Conservation (phyloP, 2,797 vertebrate genomes). For the Petrocephalus schoutedeni region DNA sequence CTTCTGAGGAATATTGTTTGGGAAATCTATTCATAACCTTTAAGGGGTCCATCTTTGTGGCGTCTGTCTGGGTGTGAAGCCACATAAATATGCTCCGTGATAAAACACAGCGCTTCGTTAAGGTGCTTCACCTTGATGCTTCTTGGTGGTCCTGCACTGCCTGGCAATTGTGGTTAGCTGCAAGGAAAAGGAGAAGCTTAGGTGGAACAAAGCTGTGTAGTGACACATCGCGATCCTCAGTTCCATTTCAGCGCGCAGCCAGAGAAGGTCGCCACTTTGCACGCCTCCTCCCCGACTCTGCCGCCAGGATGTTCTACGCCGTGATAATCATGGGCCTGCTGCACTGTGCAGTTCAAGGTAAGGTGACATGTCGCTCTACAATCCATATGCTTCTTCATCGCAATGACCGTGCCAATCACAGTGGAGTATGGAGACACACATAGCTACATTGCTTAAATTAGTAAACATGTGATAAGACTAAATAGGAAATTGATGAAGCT, state of each 20-base stretch:
- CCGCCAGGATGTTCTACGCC: neutral
- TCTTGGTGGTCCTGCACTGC: neutral
- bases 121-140: neutral
- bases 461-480: neutral
- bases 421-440: neutral
- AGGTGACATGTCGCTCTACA: neutral
- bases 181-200: constrained; percentile 6
- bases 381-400: neutral
- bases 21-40: neutral
- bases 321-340: neutral
- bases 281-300: neutral
- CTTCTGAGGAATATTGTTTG: neutral
- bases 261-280: neutral
- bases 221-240: neutral
- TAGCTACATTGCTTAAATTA: neutral
- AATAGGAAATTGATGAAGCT: neutral
- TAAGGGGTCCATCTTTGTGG: neutral
- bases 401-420: neutral
- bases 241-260: neutral
- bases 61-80: neutral
- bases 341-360: constrained; percentile 16
- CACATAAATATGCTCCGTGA: neutral
- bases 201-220: neutral
- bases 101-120: neutral
- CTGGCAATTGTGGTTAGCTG: neutral